Evolutionary conservation across 2,113 vertebrate species (phyloP).

Genomic region (Toxotes chatareus): DNA sequence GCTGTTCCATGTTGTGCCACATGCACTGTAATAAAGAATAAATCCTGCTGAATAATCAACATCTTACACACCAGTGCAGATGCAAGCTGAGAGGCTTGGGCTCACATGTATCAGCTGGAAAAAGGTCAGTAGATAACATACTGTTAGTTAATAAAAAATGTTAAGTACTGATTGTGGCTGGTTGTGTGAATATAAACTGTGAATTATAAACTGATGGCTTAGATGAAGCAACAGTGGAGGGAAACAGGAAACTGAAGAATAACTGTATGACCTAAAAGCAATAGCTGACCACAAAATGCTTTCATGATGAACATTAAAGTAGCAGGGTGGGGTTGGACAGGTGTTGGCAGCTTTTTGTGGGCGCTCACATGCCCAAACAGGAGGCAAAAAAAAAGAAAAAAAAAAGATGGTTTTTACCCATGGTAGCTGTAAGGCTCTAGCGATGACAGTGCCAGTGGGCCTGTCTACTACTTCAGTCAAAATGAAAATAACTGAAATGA

Average conservation of each 20-base stretch:
- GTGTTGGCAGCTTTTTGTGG: slow-evolving; percentile 14
- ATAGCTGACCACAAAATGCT: background rate
- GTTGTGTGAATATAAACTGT: background rate
- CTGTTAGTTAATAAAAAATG: background rate
- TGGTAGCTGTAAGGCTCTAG: background rate
- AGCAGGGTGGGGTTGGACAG: background rate
- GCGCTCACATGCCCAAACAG: slow-evolving; percentile 2
- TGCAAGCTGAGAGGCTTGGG: background rate
- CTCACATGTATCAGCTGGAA: background rate
- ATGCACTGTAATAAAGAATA: background rate
- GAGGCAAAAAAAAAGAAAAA: background rate
- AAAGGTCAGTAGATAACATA: background rate
- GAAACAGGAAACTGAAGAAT: background rate
- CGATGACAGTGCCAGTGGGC: background rate
- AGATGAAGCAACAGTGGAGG: background rate
- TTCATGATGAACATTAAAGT: slow-evolving; percentile 1
- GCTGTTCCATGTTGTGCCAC: background rate
- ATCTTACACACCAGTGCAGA: background rate
- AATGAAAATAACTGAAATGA: background rate
- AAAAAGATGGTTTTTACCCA: background rate
- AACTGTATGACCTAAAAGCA: background rate
- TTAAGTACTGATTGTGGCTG: background rate
- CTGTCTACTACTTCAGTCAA: background rate
- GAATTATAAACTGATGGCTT: background rate
- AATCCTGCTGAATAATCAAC: background rate